Evolutionary conservation across 2,888 invertebrate species (phyloP).

Genomic region (Agrenia bidenticulata): DNA sequence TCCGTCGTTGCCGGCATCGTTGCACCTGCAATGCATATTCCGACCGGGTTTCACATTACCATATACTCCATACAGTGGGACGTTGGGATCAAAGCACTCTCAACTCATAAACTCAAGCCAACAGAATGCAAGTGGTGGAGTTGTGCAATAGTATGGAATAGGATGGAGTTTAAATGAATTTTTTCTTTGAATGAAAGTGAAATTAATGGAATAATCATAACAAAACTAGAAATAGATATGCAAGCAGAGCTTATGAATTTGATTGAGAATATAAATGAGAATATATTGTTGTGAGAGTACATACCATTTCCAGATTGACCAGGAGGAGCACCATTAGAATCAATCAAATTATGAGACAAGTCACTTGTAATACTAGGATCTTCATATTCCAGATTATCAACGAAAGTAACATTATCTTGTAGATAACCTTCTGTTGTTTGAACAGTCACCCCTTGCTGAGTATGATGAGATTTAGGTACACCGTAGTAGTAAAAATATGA

Average conservation of each 20-base stretch:
- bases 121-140: neutral
- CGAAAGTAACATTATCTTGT: conserved; percentile 6
- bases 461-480: conserved; percentile 14
- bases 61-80: neutral
- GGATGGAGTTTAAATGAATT: neutral
- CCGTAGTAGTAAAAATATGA: conserved; percentile 18
- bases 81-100: neutral
- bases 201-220: conserved; percentile 22
- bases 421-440: neutral
- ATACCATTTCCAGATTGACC: conserved; percentile 6
- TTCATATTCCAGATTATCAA: conserved; percentile 2
- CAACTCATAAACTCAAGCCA: neutral
- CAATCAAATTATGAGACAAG: neutral
- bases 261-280: too few relatives aligned
- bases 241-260: neutral
- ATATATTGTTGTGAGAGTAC: neutral
- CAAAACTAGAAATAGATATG: conserved; percentile 6
- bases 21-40: conserved; percentile 17
- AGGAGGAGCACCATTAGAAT: conserved; percentile 7
- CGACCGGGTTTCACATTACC: neutral
- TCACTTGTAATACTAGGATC: neutral
- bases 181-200: conserved; percentile 21
- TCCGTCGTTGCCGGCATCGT: neutral
- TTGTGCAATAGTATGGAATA: neutral
- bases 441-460: neutral